Evolutionary conservation across 2,888 invertebrate species (phyloP).

Genomic region (Cepaea hortensis): DNA sequence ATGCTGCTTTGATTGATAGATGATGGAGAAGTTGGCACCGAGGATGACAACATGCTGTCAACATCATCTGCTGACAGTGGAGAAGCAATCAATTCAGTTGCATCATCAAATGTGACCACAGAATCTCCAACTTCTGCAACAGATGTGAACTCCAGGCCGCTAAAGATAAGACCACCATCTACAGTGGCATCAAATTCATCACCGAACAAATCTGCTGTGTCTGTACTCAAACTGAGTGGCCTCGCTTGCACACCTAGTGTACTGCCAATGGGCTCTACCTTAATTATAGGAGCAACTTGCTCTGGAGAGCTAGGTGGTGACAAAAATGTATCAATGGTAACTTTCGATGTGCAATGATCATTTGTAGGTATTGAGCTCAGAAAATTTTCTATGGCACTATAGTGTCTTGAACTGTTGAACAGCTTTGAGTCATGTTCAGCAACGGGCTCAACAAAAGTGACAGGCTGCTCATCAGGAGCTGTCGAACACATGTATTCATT

Average conservation of each 20-base stretch:
- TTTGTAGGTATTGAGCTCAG: background rate
- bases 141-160: background rate
- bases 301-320: slow-evolving; percentile 43
- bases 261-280: background rate
- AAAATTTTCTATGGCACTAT: background rate
- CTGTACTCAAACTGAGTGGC: background rate
- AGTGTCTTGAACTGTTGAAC: background rate
- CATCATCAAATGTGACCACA: slow-evolving; percentile 37
- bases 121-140: background rate
- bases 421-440: background rate
- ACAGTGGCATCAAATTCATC: background rate
- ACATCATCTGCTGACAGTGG: slow-evolving; percentile 60
- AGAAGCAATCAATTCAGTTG: slow-evolving; percentile 52
- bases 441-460: slow-evolving; percentile 4
- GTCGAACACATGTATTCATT: slow-evolving; percentile 19
- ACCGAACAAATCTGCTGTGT: background rate
- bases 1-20: slow-evolving; percentile 10
- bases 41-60: slow-evolving; percentile 57
- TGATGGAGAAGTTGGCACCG: slow-evolving; percentile 52
- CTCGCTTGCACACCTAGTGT: background rate
- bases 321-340: slow-evolving; percentile 17
- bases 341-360: background rate
- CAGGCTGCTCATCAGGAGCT: slow-evolving; percentile 28
- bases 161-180: background rate
- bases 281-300: slow-evolving; percentile 37